Evolutionary conservation across 2,797 vertebrate genomes (phyloP).

Genomic region (Lacerta bilineata): DNA sequence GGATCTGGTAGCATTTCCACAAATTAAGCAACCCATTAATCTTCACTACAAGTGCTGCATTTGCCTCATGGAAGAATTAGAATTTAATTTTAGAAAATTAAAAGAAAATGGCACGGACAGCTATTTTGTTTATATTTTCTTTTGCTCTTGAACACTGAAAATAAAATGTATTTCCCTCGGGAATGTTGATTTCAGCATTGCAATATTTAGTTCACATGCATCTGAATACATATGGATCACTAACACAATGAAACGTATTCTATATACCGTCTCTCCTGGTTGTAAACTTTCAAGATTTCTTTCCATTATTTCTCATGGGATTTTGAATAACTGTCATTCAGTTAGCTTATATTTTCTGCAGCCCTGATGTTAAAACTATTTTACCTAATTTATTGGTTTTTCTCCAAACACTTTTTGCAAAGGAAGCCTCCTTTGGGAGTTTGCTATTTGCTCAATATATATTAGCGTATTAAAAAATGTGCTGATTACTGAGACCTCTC

Average conservation of each 20-base stretch:
- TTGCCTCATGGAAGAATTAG: slow-evolving; percentile 52
- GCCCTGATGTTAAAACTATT: neutral
- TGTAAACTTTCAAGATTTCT: slow-evolving; percentile 21
- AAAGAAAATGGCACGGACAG: slow-evolving; percentile 53
- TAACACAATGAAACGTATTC: neutral
- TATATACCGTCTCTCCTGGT: neutral
- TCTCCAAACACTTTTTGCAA: neutral
- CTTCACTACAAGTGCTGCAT: slow-evolving; percentile 52
- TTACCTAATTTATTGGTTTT: neutral
- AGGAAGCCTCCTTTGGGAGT: neutral
- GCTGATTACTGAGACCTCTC: neutral
- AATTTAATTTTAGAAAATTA: slow-evolving; percentile 48
- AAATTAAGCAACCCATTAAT: slow-evolving; percentile 55
- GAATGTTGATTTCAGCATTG: slow-evolving; percentile 22
- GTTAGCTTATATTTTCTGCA: neutral
- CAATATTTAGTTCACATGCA: neutral
- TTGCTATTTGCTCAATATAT: neutral
- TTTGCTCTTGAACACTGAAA: slow-evolving; percentile 19
- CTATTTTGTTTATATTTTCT: slow-evolving; percentile 35
- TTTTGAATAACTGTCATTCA: neutral
- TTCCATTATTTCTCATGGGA: neutral
- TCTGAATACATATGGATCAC: neutral
- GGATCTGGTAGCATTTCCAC: slow-evolving; percentile 43
- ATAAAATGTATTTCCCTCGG: slow-evolving; percentile 10
- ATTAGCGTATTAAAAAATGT: neutral